Percentiles rank a stretch among this genome's conserved stretches.
Evolutionary conservation across 2,113 vertebrate species (phyloP).

Genomic region (Circaetus gallicus): DNA sequence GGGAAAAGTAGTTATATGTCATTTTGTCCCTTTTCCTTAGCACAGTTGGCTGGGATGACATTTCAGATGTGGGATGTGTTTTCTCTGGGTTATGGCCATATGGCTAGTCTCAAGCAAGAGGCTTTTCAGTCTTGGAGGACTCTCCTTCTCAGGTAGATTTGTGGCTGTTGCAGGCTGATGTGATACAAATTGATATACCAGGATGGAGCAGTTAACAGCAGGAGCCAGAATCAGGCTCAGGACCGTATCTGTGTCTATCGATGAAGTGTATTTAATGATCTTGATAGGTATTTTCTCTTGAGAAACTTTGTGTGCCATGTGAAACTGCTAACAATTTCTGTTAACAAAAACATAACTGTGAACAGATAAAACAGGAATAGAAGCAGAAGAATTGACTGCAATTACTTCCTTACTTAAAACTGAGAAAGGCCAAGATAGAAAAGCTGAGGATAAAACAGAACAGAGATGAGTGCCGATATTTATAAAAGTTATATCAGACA

Average conservation of each 20-base stretch:
- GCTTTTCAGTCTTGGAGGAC: background rate
- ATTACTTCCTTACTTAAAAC: background rate
- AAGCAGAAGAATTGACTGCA: background rate
- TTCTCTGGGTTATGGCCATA: background rate
- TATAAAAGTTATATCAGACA: background rate
- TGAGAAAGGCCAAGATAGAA: background rate
- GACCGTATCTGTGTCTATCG: background rate
- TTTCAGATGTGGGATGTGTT: background rate
- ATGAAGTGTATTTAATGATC: background rate
- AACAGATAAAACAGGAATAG: background rate
- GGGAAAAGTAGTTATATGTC: background rate
- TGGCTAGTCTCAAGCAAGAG: background rate
- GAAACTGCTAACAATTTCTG: background rate
- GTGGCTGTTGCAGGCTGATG: background rate
- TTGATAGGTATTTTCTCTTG: background rate
- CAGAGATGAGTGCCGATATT: background rate
- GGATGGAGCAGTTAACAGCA: rapidly evolving
- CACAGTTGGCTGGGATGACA: background rate
- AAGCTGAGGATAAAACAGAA: background rate
- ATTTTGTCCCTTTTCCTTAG: background rate
- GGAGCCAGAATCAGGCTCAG: background rate
- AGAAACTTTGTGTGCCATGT: background rate
- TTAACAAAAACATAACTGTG: background rate
- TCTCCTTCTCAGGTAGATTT: background rate
- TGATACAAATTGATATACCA: background rate